A percentile compares a stretch with the other conserved stretches of the same genome.
These are phyloP conservation scores for Syngnathus scovelli DNA, from an alignment of 2,113 vertebrate species.

Conservation along the genomic window DNA sequence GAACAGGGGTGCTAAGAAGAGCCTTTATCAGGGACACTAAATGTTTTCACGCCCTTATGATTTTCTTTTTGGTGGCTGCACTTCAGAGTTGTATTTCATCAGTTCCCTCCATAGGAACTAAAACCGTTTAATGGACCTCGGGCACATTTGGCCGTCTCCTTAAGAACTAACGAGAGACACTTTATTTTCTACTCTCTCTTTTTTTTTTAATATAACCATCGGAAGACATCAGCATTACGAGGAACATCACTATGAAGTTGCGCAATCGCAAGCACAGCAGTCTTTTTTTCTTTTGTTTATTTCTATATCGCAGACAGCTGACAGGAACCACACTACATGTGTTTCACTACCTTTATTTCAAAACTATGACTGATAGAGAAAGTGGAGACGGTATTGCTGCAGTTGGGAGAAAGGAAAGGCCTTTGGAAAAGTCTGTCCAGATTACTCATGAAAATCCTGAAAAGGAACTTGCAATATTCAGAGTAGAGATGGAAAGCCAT, in stretches of 20 bases:
- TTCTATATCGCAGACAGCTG: neutral
- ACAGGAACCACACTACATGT: constrained; percentile 6
- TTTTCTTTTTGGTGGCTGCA: constrained; percentile 16
- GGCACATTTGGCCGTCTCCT: constrained; percentile 17
- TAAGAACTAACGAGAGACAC: constrained; percentile 17
- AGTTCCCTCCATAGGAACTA: constrained; percentile 36
- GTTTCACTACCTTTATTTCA: constrained; percentile 41
- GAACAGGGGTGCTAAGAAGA: constrained; percentile 18
- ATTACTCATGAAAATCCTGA: neutral
- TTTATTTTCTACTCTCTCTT: constrained; percentile 6
- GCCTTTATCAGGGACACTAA: constrained; percentile 24
- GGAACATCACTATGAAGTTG: constrained; percentile 14
- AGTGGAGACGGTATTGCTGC: neutral
- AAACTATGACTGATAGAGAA: constrained; percentile 23
- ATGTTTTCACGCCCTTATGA: constrained; percentile 19
- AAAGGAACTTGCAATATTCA: constrained; percentile 25
- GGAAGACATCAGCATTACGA: constrained; percentile 28
- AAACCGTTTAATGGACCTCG: constrained; percentile 20
- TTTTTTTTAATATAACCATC: neutral
- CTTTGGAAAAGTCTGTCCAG: neutral
- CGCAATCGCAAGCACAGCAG: constrained; percentile 17
- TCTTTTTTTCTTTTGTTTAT: constrained; percentile 2
- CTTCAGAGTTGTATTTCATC: constrained; percentile 23
- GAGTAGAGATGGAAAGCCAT: neutral
- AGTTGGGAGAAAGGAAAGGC: neutral